Evolutionary conservation across 2,797 vertebrate genomes (phyloP), one percentile per base, ranked within the genome.

Genomic region (Hemitrygon akajei): DNA sequence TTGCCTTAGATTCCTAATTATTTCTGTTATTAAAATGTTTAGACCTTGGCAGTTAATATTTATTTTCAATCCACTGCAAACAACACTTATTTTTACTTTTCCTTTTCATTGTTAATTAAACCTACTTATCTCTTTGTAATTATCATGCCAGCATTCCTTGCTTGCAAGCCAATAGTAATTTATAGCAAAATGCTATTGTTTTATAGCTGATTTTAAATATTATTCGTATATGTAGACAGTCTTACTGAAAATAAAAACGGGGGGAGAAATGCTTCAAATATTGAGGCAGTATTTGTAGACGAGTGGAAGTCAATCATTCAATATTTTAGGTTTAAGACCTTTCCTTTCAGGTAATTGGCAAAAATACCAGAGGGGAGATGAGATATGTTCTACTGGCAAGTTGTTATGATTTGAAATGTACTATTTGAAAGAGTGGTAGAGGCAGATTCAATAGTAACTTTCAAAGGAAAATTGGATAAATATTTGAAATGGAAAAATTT

Each of bases 281-380:
- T 16, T 34, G 14, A 20, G 84, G 14, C 84, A 87, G n/a, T 9
- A 89, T 37, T 89, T 66, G 86, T 89, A 63, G 63, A 69, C 6
- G 27, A 37, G 82, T 16, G 37, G 18, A 69, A 89, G 27, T 69
- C 86, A 89, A 63, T 63, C 63, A 69, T 9, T 89, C n/a, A 37
- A 20, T 69, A 7, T 58, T 84, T 84, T 27, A 87, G 18, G 86
- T 89, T 69, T 69, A 89, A 89, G 63, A 69, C n/a, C 60, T 16
- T 87, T 87, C 56, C 27, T 60, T 86, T n/a, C 30, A 60, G 56
- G 56, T 86, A 60, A 86, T 60, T 89, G 86, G n/a, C n/a, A 89
- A 89, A 89, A 66, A 9, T 20, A 63, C n/a, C 58, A 89, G 81
- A 89, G 60, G 86, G 58, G 16, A 63, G 84, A 63, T 63, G 30